phyloP scores from a whole-genome alignment of 2,797 vertebrate genomes.

The Macroramphosus scolopax region DNA sequence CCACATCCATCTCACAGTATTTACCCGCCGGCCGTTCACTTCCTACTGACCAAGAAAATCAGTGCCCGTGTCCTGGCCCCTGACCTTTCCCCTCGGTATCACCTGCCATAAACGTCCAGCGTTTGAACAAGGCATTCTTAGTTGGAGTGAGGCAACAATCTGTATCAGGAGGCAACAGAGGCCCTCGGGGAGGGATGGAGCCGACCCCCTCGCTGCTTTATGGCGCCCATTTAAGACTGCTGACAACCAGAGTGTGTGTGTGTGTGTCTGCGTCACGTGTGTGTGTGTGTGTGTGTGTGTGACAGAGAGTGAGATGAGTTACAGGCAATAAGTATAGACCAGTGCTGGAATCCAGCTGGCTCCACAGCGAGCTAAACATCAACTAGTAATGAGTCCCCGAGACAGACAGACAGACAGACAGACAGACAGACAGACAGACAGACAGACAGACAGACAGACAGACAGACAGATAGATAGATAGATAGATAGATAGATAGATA shows the following conservation, averaged over 20 bases:
- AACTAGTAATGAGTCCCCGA: constrained; percentile 46
- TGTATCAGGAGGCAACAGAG: constrained; percentile 48
- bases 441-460: background rate
- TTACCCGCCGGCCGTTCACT: constrained; percentile 40
- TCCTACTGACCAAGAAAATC: constrained; percentile 55
- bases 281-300: constrained; percentile 19
- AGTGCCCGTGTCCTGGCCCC: constrained; percentile 45
- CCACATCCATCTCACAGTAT: constrained; percentile 42
- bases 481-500: no score
- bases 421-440: background rate
- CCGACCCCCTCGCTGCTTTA: constrained; percentile 60
- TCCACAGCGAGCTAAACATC: constrained; percentile 66
- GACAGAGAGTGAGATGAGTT: constrained; percentile 35
- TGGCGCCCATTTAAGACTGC: constrained; percentile 52
- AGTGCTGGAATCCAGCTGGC: constrained; percentile 56
- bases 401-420: constrained; percentile 15
- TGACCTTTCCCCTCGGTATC: constrained; percentile 66
- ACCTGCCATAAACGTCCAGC: constrained; percentile 65
- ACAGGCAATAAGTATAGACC: constrained; percentile 34
- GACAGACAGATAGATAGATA: background rate
- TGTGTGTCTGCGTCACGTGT: constrained; percentile 25
- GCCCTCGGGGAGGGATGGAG: constrained; percentile 35
- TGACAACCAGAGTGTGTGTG: constrained; percentile 28
- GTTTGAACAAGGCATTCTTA: constrained; percentile 71
- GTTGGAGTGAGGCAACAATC: constrained; percentile 57